A percentile compares a stretch with the other conserved stretches of the same genome.
These are phyloP conservation scores for Uropetala carovei DNA, from an alignment of 2,888 invertebrate genomes.

Conservation along the genomic window DNA sequence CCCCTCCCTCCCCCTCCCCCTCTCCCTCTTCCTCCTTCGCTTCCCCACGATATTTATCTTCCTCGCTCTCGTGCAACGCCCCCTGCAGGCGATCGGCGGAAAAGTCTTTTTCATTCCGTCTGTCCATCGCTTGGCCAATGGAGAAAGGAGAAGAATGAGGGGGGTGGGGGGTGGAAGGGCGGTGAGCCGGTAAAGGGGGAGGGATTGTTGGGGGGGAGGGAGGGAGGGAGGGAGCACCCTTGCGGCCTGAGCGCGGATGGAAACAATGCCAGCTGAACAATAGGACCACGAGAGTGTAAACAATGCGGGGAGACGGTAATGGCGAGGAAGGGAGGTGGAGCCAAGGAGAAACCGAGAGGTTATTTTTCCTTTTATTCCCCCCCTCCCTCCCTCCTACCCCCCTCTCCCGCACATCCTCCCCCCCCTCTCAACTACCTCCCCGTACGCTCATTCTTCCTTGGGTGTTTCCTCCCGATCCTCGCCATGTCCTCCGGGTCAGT, in stretches of 20 bases:
- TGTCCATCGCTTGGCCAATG: background rate
- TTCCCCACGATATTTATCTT: slow-evolving; percentile 48
- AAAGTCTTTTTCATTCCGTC: background rate
- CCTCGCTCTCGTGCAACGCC: slow-evolving; percentile 25
- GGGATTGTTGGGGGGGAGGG: background rate
- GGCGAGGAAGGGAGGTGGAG: slow-evolving; percentile 34
- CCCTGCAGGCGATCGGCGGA: slow-evolving; percentile 9
- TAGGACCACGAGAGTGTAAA: slow-evolving; percentile 59
- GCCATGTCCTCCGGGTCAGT: slow-evolving; percentile 33
- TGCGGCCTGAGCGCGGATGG: slow-evolving; percentile 13
- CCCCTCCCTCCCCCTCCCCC: background rate
- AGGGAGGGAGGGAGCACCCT: background rate
- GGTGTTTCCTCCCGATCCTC: slow-evolving; percentile 39
- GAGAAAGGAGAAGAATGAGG: background rate
- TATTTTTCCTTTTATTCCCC: background rate
- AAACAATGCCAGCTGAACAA: slow-evolving; percentile 56
- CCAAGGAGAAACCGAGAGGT: background rate
- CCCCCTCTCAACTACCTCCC: background rate
- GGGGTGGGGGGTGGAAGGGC: background rate
- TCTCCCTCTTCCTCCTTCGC: slow-evolving; percentile 17
- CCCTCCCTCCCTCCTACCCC: background rate
- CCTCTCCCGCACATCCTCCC: background rate
- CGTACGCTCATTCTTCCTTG: slow-evolving; percentile 12
- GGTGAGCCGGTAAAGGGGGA: too few species aligned
- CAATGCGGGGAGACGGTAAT: slow-evolving; percentile 57